Evolutionary conservation across 2,888 invertebrate species (phyloP).

Genomic region (Agapostemon virescens): DNA sequence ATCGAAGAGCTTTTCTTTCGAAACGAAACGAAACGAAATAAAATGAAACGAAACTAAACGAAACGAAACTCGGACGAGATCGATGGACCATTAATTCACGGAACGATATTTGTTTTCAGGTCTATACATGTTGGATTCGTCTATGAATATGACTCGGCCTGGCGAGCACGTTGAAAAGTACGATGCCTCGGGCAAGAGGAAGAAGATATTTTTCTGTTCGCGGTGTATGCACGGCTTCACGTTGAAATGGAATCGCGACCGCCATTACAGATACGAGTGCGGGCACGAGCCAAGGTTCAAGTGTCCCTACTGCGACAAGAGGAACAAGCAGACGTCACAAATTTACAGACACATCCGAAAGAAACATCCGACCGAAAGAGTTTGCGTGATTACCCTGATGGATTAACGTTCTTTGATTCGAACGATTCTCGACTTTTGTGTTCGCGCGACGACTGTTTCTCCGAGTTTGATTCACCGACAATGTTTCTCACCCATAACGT

Average conservation of each 20-base stretch:
- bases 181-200: not conserved
- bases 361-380: not conserved
- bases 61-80: not conserved
- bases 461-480: not conserved
- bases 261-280: conserved; percentile 2
- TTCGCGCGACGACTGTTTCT: not conserved
- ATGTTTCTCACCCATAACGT: not conserved
- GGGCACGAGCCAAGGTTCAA: not conserved
- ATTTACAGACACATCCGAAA: not conserved
- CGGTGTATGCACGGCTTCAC: not conserved
- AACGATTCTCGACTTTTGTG: not conserved
- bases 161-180: not conserved
- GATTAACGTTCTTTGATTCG: not conserved
- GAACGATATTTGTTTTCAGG: not conserved
- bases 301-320: conserved; percentile 2
- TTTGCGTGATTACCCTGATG: not conserved
- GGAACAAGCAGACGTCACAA: conserved; percentile 1
- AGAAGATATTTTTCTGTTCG: not conserved
- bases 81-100: not conserved
- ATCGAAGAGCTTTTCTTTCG: not conserved
- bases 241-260: not conserved
- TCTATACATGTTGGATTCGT: not conserved
- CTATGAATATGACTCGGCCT: not conserved
- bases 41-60: not conserved
- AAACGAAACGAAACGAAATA: no score